Base-by-base conservation (phyloP, 2,113 vertebrate genomes). In the Hemicordylus capensis region DNA sequence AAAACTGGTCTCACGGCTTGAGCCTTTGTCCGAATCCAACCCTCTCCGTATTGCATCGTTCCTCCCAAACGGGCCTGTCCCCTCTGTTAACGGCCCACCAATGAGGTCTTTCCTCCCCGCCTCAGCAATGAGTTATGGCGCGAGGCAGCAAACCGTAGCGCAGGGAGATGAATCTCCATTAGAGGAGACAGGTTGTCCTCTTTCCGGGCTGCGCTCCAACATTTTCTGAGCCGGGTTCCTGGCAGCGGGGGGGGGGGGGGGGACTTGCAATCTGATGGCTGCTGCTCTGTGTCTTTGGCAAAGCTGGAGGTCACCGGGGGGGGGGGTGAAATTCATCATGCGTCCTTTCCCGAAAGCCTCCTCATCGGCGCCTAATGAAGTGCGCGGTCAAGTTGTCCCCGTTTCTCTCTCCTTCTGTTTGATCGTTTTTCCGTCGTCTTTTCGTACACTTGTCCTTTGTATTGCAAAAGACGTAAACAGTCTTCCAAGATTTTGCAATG, bases 301-400 rank as follows among this genome's bases (percentile, higher is more conserved):
- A 22, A 24, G 72, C 48, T 61, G 54, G 66, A 87, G 80, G 80
- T 77, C 80, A 63, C 6, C 2, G 12, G 42, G 80, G 42, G 80
- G 37, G 75, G 39, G 2, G 24, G n/a, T 17, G 80, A 39, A 24
- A 77, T 78, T 34, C 44, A 63, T 83, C 80, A 79, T 31, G 24
- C n/a, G 4, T 42, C 75, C 6, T 46, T 70, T 70, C 31, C 48
- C 42, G 1, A 37, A 48, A 42, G n/a, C 44, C 58, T 64, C 44
- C 24, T 26, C 84, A 54, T 54, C 44, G 19, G 56, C 44, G 20
- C 26, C 17, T 78, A 79, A 87, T 83, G 80, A 72, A 77, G 54
- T 2, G 26, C 15, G 72, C 24, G 24, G 37, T 10, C 6, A 54
- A 44, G 39, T 66, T 58, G 10, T 11, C 51, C 66, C 2, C 0